phyloP scores from a whole-genome alignment of 2,888 invertebrate species.

The Pinctada fucata region DNA sequence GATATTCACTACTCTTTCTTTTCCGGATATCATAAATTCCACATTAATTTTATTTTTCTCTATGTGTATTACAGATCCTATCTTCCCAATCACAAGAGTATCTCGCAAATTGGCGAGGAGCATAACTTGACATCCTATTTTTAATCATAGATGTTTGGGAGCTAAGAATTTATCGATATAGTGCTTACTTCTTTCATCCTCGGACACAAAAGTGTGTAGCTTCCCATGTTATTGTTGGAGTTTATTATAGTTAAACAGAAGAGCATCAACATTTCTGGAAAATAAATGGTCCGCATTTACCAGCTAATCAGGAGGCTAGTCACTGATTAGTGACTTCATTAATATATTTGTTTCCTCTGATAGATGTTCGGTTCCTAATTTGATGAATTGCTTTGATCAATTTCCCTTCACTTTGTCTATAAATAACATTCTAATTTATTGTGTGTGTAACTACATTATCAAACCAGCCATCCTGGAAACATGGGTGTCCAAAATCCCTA shows the following conservation, averaged over 20 bases:
- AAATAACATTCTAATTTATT: slow-evolving; percentile 1
- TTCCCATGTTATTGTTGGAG: background rate
- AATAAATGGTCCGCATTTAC: background rate
- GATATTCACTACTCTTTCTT: too few relatives aligned
- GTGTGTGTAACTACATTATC: slow-evolving; percentile 19
- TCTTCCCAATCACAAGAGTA: slow-evolving; percentile 11
- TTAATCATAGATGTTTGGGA: slow-evolving; percentile 19
- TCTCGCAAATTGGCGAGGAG: slow-evolving; percentile 9
- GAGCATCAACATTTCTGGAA: slow-evolving; percentile 7
- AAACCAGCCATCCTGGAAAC: slow-evolving; percentile 23
- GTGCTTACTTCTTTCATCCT: slow-evolving; percentile 10
- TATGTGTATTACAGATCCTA: slow-evolving; percentile 1
- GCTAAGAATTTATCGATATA: slow-evolving; percentile 18
- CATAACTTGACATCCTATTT: slow-evolving; percentile 16
- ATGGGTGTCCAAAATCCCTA: slow-evolving; percentile 32
- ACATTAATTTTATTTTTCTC: background rate
- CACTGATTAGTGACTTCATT: background rate
- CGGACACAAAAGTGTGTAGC: slow-evolving; percentile 15
- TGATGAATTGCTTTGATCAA: slow-evolving; percentile 6
- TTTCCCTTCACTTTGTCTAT: slow-evolving; percentile 9
- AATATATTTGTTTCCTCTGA: slow-evolving; percentile 1
- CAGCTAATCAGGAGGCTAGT: background rate
- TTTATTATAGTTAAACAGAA: slow-evolving; percentile 12
- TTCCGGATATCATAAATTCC: background rate
- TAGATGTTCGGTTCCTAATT: slow-evolving; percentile 10